Conservation (phyloP, 2,113 vertebrate genomes). For the Chionodraco myersi region DNA sequence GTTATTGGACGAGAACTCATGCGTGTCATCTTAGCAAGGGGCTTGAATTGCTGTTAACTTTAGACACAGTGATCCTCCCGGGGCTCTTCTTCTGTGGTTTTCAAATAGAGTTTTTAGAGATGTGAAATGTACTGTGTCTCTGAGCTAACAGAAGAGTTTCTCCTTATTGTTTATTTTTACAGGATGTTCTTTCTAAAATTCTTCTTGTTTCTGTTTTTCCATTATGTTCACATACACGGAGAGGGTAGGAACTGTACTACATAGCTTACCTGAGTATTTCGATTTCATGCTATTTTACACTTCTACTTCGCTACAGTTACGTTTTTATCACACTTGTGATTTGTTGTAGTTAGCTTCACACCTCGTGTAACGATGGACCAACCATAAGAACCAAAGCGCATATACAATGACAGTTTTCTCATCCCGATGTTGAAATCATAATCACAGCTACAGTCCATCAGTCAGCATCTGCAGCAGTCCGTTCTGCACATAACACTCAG, state of each 20-base stretch:
- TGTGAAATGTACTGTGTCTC: neutral
- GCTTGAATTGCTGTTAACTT: constrained; percentile 33
- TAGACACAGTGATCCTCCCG: constrained; percentile 3
- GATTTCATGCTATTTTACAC: neutral
- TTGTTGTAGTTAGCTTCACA: too few relatives aligned
- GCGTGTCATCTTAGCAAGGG: constrained; percentile 8
- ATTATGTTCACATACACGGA: neutral
- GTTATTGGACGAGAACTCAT: constrained; percentile 33
- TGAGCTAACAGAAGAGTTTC: neutral
- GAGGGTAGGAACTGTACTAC: too few relatives aligned
- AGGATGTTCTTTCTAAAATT: neutral
- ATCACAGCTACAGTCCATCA: neutral
- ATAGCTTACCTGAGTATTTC: neutral
- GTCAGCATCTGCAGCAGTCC: too few relatives aligned
- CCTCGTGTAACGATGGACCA: neutral
- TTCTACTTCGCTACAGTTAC: neutral
- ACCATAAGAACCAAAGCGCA: neutral
- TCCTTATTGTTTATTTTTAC: neutral
- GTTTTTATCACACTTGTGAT: neutral
- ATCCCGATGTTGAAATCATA: neutral
- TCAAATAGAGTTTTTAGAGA: neutral
- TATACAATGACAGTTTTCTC: neutral
- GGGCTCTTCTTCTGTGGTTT: neutral
- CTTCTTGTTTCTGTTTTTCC: neutral
- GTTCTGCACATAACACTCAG: neutral